These are phyloP conservation scores for Spheniscus mendiculus DNA, from an alignment of 2,113 vertebrate genomes.

Conservation along the genomic window DNA sequence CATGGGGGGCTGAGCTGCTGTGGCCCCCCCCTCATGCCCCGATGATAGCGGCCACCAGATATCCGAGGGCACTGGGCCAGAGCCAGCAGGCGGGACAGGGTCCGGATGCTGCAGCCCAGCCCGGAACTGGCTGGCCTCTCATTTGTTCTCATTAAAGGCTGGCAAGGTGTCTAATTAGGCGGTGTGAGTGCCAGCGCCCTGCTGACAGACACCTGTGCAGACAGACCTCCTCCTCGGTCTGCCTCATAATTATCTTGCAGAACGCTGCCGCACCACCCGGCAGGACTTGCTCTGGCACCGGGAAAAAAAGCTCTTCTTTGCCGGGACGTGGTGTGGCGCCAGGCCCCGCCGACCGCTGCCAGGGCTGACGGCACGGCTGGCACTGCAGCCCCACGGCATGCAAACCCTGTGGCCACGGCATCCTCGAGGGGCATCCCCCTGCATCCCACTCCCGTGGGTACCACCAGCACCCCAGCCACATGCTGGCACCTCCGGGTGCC, in stretches of 20 bases:
- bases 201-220: slow-evolving; percentile 74
- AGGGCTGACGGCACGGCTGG: not conserved
- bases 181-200: slow-evolving; percentile 56
- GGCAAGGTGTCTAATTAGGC: slow-evolving; percentile 70
- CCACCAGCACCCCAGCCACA: not conserved
- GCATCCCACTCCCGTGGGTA: accelerated
- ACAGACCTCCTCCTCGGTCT: slow-evolving; percentile 47
- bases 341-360: not conserved
- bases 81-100: not conserved
- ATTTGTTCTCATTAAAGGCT: slow-evolving; percentile 70
- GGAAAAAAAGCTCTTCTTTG: not conserved
- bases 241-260: slow-evolving; percentile 49
- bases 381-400: accelerated
- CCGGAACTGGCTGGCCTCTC: slow-evolving; percentile 17
- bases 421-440: accelerated
- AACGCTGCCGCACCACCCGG: not conserved
- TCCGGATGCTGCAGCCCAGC: not conserved
- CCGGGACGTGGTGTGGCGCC: accelerated
- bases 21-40: accelerated
- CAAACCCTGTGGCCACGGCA: not conserved
- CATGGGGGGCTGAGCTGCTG: accelerated
- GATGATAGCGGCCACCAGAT: accelerated
- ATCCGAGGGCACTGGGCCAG: not conserved
- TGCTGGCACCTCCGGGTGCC: accelerated
- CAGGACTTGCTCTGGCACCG: slow-evolving; percentile 33